Conservation (phyloP, 2,888 invertebrate species). For the Nasonovia ribisnigri region DNA sequence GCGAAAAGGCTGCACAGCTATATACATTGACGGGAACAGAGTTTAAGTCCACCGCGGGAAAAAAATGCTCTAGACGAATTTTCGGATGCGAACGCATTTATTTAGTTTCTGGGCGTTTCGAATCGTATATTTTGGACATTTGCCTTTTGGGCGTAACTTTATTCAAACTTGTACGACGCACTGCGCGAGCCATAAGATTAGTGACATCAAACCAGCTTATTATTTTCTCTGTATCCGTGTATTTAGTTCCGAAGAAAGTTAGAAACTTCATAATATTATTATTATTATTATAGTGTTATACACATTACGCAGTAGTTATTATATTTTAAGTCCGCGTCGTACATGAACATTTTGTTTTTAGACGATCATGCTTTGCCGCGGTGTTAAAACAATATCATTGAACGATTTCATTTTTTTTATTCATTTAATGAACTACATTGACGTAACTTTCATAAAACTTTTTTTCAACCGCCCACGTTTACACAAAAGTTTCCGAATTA, state of each 20-base stretch:
- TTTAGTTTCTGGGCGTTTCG: neutral
- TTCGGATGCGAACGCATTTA: neutral
- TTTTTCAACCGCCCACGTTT: neutral
- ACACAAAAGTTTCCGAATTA: neutral
- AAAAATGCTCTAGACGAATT: neutral
- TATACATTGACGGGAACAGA: neutral
- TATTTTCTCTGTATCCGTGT: neutral
- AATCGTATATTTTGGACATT: constrained; percentile 7
- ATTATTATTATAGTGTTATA: neutral
- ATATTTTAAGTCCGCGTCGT: neutral
- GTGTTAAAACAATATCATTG: neutral
- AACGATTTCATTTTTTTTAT: neutral
- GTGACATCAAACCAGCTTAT: neutral
- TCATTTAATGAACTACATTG: neutral
- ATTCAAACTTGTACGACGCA: neutral
- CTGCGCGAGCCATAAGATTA: neutral
- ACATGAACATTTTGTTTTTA: neutral
- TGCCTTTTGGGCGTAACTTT: neutral
- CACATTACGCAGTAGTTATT: neutral
- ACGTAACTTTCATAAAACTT: neutral
- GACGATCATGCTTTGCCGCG: neutral
- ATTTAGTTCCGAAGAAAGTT: neutral
- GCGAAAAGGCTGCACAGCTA: neutral
- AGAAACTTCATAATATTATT: neutral
- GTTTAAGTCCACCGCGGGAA: neutral